Percentiles rank a stretch among this genome's conserved stretches.
These are phyloP conservation scores for Toxotes jaculatrix DNA, from an alignment of 2,113 vertebrate genomes.

Conservation along the genomic window DNA sequence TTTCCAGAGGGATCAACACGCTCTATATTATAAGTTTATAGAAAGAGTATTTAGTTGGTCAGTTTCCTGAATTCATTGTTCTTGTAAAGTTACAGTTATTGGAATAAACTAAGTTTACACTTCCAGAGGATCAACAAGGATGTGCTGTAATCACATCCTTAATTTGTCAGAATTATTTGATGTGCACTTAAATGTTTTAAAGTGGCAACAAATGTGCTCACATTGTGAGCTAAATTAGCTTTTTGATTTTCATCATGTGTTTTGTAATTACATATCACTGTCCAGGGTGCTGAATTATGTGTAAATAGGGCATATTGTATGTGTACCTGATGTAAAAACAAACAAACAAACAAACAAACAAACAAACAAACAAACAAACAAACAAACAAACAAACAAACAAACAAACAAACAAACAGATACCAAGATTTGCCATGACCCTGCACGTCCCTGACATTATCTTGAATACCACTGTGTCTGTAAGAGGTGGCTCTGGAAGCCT, in stretches of 20 bases:
- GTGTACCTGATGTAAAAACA: not conserved
- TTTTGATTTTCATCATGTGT: conserved; percentile 18
- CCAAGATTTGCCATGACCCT: not conserved
- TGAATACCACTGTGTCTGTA: not conserved
- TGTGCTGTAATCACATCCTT: not conserved
- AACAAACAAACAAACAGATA: not conserved
- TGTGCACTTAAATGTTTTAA: not conserved
- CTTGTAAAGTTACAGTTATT: not conserved
- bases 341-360: no score
- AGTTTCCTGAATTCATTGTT: not conserved
- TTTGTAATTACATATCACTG: conserved; percentile 63
- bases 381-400: not conserved
- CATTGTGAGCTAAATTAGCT: not conserved
- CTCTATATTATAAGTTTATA: no score
- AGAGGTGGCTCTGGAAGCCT: not conserved
- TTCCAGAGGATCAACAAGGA: not conserved
- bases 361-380: not conserved
- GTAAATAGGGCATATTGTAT: conserved; percentile 10
- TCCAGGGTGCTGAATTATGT: conserved; percentile 77
- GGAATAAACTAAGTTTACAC: not conserved
- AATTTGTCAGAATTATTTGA: not conserved
- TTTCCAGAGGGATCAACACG: not conserved
- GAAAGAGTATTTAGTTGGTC: no score
- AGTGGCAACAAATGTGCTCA: not conserved
- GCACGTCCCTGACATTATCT: not conserved